A percentile compares a stretch with the other conserved stretches of the same genome.
Conservation (phyloP, 2,113 vertebrate genomes). For the Glaucomys volans region DNA sequence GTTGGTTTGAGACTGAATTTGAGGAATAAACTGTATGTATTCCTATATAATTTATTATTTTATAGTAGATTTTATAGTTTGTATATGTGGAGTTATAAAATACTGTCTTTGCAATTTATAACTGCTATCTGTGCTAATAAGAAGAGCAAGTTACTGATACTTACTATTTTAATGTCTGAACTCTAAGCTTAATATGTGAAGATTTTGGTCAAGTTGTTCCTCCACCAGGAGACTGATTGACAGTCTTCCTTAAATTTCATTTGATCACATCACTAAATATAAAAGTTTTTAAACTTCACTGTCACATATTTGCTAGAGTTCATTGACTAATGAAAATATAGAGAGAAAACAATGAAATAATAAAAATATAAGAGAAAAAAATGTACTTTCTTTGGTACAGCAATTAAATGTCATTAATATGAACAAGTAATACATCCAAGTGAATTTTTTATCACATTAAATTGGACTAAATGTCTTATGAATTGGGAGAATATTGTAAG, state of each 20-base stretch:
- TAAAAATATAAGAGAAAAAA: not conserved
- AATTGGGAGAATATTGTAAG: not conserved
- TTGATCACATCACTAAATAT: not conserved
- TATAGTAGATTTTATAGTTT: not conserved
- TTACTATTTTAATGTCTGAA: not conserved
- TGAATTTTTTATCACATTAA: slow-evolving; percentile 41
- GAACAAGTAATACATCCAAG: not conserved
- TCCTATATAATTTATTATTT: not conserved
- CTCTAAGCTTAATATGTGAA: not conserved
- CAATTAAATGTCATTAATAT: not conserved
- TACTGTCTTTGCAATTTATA: slow-evolving; percentile 27
- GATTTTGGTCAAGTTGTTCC: not conserved
- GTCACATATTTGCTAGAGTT: not conserved
- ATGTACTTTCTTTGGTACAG: slow-evolving; percentile 5
- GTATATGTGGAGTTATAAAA: not conserved
- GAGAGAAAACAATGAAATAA: too few species aligned
- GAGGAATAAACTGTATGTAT: not conserved
- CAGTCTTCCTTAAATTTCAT: not conserved
- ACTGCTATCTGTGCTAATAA: not conserved
- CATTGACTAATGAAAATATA: not conserved
- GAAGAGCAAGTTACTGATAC: not conserved
- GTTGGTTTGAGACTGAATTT: not conserved
- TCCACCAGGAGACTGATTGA: not conserved
- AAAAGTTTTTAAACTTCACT: not conserved
- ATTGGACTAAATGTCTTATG: not conserved